Evolutionary conservation across 2,888 invertebrate genomes (phyloP), one percentile per base, ranked within the genome.

Genomic region (Temnothorax ravouxi): DNA sequence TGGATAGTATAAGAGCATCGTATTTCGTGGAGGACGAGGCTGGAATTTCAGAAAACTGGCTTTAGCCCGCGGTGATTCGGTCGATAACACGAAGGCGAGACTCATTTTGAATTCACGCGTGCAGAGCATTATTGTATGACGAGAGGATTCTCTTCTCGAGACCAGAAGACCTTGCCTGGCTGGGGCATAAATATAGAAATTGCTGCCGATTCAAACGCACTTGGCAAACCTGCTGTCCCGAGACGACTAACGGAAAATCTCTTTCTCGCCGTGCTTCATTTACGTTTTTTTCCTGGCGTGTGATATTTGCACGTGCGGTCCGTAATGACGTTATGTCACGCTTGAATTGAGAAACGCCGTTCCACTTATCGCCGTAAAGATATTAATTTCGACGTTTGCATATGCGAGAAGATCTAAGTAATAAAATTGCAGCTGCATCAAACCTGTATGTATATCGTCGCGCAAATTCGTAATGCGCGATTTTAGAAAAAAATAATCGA

Each of bases 31-130:
- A 34, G 69, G 29, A 71, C 67, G 18, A 21, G 62, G n/a, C 25
- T 62, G 44, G 84, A 87, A 88, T 85, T 85, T 79, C 66, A 71
- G 69, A 86, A 88, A 86, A 72, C 84, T 86, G 85, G 74, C 85
- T 72, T 59, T 21, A 15, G 44, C 41, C 18, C 5, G n/a, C 41
- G 54, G 56, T 38, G 47, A 38, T 34, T 71, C 52, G 72, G n/a
- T 5, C 21, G 75, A 83, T 67, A 41, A 34, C 38, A 44, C 9
- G 52, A 29, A 5, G 41, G 47, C 11, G 44, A 54, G 13, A 41
- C 69, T 74, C 50, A 38, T 59, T 41, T 59, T 50, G 61, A 81
- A 87, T 74, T 79, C 79, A 21, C 67, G 69, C 69, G 25, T 13
- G 38, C 34, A 29, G 44, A 4, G 52, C 61, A 71, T 84, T 82